Base-by-base conservation (phyloP, 2,113 vertebrate species). In the Symphodus melops region DNA sequence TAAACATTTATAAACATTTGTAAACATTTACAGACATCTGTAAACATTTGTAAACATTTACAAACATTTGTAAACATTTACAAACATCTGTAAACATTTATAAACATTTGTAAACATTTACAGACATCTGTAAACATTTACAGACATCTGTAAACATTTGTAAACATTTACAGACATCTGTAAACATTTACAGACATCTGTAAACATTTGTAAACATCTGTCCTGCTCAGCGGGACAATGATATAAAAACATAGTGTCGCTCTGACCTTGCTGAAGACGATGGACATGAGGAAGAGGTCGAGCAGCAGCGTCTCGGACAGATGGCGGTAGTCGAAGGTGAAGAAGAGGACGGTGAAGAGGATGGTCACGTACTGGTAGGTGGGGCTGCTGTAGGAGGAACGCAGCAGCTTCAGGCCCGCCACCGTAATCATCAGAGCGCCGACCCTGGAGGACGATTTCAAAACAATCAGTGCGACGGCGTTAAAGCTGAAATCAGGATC, bases 241-340 rank as follows among this genome's bases (percentile, higher is more conserved):
- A n/a, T n/a, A n/a, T n/a, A n/a, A n/a, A n/a, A n/a, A n/a, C n/a
- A n/a, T n/a, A n/a, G n/a, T n/a, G n/a, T n/a, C n/a, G n/a, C n/a
- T n/a, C 88, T 84, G 92, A 98, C 97, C 96, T 98, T 99, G 94
- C 93, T 98, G 95, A 99, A 99, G 90, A 99, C 83, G 61, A 99
- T 98, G 86, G 98, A 98, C 96, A 98, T 97, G 89, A 99, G 93
- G 93, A 98, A 99, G 86, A 99, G 96, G 90, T 99, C 96, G 79
- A 99, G 94, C 41, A 99, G 95, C 93, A 98, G 96, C 28, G 97
- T 99, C 93, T 99, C 97, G 1, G 97, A 98, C 89, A 97, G 96
- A 66, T 95, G 94, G 68, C 92, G 95, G 89, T 96, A 99, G 92
- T 99, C 98, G 76, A 98, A 98, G 87, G 96, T 98, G 94, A 99